Percentiles rank a stretch among this genome's conserved stretches.
Conservation (phyloP, 1,140 invertebrate species). For the Manduca sexta region DNA sequence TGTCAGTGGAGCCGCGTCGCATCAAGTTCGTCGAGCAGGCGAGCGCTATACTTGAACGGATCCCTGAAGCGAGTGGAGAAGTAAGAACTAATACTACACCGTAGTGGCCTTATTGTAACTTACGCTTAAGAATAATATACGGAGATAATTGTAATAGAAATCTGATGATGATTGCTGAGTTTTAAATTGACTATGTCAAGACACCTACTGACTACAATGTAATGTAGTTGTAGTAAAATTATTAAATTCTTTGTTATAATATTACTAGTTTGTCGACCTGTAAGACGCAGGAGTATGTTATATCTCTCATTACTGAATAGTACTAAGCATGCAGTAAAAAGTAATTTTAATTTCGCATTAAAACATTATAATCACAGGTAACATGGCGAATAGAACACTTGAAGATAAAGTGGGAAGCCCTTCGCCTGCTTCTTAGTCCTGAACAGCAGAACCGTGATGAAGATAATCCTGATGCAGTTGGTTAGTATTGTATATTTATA, state of each 20-base stretch:
- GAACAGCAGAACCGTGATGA: slow-evolving; percentile 48
- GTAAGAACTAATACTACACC: slow-evolving; percentile 35
- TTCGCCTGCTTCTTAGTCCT: slow-evolving; percentile 61
- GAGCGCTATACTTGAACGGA: slow-evolving; percentile 79
- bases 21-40: slow-evolving; percentile 87
- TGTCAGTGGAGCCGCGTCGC: slow-evolving; percentile 79
- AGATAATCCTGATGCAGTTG: slow-evolving; percentile 52
- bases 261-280: too few species aligned
- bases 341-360: neutral
- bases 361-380: slow-evolving; percentile 68
- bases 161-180: too few species aligned
- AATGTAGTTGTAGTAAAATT: too few species aligned
- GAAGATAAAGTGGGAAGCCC: slow-evolving; percentile 84
- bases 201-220: too few species aligned
- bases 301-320: too few species aligned
- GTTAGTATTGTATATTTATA: slow-evolving; percentile 25
- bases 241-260: too few species aligned
- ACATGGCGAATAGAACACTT: slow-evolving; percentile 80
- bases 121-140: too few species aligned
- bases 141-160: too few species aligned
- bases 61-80: slow-evolving; percentile 80
- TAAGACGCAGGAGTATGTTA: too few species aligned
- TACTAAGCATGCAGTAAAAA: too few species aligned
- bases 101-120: too few species aligned
- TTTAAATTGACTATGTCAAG: too few species aligned